Evolutionary conservation across 2,113 vertebrate genomes (phyloP).

Genomic region (Grammomys surdaster): DNA sequence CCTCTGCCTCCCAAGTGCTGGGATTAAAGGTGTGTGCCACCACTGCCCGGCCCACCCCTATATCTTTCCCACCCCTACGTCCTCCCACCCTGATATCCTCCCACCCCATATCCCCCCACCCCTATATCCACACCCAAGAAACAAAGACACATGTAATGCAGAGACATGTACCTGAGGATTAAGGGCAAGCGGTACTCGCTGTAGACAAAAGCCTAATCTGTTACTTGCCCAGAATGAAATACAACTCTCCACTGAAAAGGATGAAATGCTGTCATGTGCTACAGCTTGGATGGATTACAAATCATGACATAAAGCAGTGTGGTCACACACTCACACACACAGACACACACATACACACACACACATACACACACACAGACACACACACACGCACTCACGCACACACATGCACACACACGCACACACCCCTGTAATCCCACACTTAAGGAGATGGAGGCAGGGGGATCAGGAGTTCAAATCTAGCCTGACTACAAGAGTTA

Average conservation of each 20-base stretch:
- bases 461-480: background rate
- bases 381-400: too few species aligned
- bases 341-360: too few species aligned
- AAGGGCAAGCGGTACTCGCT: background rate
- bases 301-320: background rate
- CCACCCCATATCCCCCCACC: background rate
- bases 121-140: background rate
- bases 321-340: too few species aligned
- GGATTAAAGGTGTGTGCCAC: too few species aligned
- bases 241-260: slow-evolving; percentile 26
- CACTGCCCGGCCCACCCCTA: background rate
- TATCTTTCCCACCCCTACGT: rapidly evolving
- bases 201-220: background rate
- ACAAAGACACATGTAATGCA: slow-evolving; percentile 24
- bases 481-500: background rate
- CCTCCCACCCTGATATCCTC: too few species aligned
- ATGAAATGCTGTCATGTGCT: background rate
- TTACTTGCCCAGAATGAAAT: background rate
- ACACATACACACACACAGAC: too few species aligned
- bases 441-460: background rate
- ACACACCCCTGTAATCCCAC: background rate
- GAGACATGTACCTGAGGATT: background rate
- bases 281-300: background rate
- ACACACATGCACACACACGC: too few species aligned
- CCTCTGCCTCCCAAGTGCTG: too few species aligned